Evolutionary conservation across 2,888 invertebrate genomes (phyloP).

Genomic region (Drosophila histrio): DNA sequence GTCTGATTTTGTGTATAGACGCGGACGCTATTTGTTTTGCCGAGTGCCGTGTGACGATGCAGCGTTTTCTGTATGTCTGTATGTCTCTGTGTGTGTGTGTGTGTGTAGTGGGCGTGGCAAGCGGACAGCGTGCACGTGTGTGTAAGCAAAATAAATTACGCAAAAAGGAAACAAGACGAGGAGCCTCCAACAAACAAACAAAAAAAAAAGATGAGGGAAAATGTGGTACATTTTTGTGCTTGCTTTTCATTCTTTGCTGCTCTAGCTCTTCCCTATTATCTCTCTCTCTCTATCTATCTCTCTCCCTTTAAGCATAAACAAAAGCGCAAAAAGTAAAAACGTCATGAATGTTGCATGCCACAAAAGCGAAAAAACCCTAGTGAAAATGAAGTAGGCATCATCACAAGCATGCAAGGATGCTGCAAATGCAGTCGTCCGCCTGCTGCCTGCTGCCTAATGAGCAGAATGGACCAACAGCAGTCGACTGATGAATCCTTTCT

Average conservation of each 20-base stretch:
- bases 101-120: constrained; percentile 34
- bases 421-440: constrained; percentile 5
- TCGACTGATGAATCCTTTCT: neutral
- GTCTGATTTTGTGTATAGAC: constrained; percentile 81
- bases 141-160: constrained; percentile 52
- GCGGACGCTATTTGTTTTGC: constrained; percentile 72
- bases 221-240: constrained; percentile 23
- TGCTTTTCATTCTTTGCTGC: neutral
- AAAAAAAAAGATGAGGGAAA: constrained; percentile 1
- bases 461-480: constrained; percentile 10
- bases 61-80: neutral
- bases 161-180: constrained; percentile 55
- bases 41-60: constrained; percentile 35
- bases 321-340: constrained; percentile 52
- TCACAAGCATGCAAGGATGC: neutral
- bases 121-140: constrained; percentile 15
- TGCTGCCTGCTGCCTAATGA: constrained; percentile 18
- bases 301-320: constrained; percentile 38
- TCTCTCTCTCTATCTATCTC: neutral
- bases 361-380: constrained; percentile 10
- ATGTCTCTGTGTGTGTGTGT: neutral
- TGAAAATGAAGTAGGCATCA: constrained; percentile 24
- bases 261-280: neutral
- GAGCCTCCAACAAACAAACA: neutral
- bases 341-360: constrained; percentile 28